These are phyloP conservation scores for Sylvicapra grimmia DNA, from an alignment of 2,113 vertebrate genomes.

Conservation along the genomic window DNA sequence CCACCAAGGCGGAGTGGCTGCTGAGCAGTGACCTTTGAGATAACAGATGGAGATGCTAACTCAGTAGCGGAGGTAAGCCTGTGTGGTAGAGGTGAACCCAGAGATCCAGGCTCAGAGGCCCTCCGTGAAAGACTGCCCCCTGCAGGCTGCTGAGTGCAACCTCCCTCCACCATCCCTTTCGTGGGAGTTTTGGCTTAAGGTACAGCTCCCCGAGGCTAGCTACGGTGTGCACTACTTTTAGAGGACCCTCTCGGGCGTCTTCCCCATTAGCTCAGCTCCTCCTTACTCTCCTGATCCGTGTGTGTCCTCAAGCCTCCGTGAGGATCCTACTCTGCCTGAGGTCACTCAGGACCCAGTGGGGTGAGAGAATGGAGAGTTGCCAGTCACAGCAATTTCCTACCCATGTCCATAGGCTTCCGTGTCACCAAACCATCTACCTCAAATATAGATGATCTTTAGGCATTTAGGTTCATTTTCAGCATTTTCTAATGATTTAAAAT, in stretches of 20 bases:
- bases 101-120: background rate
- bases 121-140: background rate
- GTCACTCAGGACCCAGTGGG: constrained; percentile 38
- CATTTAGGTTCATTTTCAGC: background rate
- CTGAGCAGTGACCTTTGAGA: no score
- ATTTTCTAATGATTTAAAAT: background rate
- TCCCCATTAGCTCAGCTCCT: background rate
- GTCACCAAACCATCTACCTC: no score
- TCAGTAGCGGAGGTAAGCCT: background rate
- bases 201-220: background rate
- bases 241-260: background rate
- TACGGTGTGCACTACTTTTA: constrained; percentile 2
- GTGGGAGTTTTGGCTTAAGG: background rate
- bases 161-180: no score
- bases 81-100: no score
- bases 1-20: background rate
- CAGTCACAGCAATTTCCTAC: background rate
- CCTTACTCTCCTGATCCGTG: constrained; percentile 40
- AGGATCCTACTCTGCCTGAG: constrained; percentile 48
- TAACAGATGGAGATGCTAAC: accelerated
- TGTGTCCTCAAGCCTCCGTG: constrained; percentile 40
- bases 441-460: background rate
- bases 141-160: background rate
- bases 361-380: background rate
- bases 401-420: background rate